phyloP scores from a whole-genome alignment of 2,113 vertebrate species.

The Hoplias malabaricus region DNA sequence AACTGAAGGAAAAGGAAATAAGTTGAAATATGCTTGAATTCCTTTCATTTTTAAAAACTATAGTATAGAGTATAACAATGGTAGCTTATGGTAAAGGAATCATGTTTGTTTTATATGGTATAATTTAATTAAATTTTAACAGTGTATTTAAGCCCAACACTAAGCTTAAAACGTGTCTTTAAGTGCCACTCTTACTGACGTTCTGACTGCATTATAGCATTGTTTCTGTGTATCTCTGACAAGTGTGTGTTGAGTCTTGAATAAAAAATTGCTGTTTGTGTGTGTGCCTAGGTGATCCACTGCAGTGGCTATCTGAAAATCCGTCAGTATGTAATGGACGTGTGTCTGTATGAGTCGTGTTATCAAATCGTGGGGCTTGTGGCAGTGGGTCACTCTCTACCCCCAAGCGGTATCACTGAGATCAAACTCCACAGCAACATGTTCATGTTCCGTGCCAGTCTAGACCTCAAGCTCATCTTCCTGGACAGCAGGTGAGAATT shows the following conservation, averaged over 20 bases:
- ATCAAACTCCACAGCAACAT: conserved; percentile 95
- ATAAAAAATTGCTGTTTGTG: background rate
- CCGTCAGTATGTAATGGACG: conserved; percentile 86
- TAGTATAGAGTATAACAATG: background rate
- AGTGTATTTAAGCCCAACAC: background rate
- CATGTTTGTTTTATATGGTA: background rate
- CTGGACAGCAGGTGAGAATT: conserved; percentile 85
- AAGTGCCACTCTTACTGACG: background rate
- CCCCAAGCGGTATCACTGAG: conserved; percentile 91
- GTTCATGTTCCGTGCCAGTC: conserved; percentile 95
- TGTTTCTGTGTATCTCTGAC: background rate
- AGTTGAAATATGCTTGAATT: background rate
- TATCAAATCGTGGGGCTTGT: conserved; percentile 91
- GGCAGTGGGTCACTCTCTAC: conserved; percentile 90
- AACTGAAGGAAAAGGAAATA: background rate
- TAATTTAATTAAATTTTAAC: background rate
- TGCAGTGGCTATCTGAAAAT: conserved; percentile 95
- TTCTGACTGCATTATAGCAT: background rate
- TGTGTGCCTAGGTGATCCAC: conserved; percentile 83
- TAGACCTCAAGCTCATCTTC: conserved; percentile 93
- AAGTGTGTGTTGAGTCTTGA: background rate
- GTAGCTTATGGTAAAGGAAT: too few relatives aligned
- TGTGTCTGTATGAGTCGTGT: conserved; percentile 86
- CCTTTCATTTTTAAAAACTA: background rate
- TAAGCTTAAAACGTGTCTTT: background rate